Evolutionary conservation across 2,113 vertebrate species (phyloP).

Genomic region (Poeciliopsis occidentalis): DNA sequence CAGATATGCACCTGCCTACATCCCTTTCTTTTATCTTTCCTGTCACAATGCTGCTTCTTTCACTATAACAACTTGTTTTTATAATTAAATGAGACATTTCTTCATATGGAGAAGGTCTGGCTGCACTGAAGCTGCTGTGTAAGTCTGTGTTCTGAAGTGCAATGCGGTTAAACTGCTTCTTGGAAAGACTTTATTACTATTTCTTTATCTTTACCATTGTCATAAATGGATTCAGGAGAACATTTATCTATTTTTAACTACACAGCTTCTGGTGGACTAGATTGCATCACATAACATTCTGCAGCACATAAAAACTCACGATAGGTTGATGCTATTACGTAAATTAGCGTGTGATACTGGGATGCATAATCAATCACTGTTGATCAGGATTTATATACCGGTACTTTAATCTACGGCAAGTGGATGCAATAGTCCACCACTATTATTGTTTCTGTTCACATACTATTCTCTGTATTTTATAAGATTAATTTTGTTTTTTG

Average conservation of each 20-base stretch:
- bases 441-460: background rate
- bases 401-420: background rate
- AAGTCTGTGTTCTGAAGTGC: background rate
- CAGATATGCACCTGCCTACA: background rate
- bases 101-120: background rate
- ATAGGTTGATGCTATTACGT: background rate
- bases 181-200: background rate
- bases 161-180: background rate
- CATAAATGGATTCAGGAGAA: background rate
- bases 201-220: background rate
- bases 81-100: background rate
- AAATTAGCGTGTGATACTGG: background rate
- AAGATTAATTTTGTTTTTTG: background rate
- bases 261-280: background rate
- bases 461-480: background rate
- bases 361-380: background rate
- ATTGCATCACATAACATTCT: background rate
- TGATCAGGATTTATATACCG: background rate
- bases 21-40: no score
- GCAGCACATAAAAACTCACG: background rate
- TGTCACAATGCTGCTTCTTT: no score
- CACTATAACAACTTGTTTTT: background rate
- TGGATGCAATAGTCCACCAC: background rate
- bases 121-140: background rate
- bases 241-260: background rate